Percentiles rank a stretch among this genome's conserved stretches.
Conservation (phyloP, 1,140 invertebrate genomes). For the Trachymyrmex cornetzi region DNA sequence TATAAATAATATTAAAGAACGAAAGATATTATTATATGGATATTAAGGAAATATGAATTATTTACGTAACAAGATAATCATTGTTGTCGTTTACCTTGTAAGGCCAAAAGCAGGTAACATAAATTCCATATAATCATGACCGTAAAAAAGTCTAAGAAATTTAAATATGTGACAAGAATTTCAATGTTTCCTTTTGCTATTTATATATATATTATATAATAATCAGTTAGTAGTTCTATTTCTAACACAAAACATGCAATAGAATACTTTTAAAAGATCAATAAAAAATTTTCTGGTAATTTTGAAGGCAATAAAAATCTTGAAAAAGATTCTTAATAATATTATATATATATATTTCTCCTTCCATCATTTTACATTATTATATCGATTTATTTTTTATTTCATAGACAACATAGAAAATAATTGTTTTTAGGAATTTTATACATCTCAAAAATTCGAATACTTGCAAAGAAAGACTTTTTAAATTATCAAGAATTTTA, state of each 20-base stretch:
- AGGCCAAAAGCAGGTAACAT: not conserved
- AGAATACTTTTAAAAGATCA: too few relatives aligned
- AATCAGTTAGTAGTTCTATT: conserved; percentile 1
- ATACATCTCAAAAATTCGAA: not conserved
- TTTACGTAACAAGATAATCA: not conserved
- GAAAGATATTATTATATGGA: not conserved
- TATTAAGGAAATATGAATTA: conserved; percentile 8
- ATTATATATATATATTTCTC: too few relatives aligned
- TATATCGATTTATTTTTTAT: too few relatives aligned
- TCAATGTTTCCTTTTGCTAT: not conserved
- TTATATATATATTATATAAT: not conserved
- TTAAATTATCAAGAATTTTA: too few relatives aligned
- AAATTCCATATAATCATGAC: not conserved
- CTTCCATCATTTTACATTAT: too few relatives aligned
- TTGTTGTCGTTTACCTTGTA: not conserved
- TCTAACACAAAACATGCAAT: not conserved
- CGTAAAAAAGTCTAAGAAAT: not conserved
- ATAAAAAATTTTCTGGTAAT: too few relatives aligned
- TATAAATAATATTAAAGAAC: not conserved
- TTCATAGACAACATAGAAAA: too few relatives aligned
- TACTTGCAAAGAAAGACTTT: too few relatives aligned
- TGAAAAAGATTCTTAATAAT: too few relatives aligned
- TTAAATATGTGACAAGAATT: not conserved
- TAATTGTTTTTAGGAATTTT: too few relatives aligned
- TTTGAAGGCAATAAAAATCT: too few relatives aligned